Conservation (phyloP, 2,113 vertebrate species). For the Rhegmatorhina hoffmannsi region DNA sequence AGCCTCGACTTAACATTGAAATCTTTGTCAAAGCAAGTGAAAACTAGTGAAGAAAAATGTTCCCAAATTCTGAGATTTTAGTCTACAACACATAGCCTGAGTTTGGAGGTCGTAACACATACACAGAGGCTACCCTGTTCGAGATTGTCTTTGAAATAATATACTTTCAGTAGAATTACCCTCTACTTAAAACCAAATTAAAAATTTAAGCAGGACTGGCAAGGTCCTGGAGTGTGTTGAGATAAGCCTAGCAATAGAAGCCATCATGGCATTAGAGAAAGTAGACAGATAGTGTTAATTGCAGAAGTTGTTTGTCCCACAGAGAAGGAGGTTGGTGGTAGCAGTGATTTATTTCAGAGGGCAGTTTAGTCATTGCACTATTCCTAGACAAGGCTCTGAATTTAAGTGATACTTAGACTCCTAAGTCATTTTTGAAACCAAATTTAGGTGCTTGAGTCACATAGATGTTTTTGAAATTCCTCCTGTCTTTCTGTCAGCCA, state of each 20-base stretch:
- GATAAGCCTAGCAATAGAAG: not conserved
- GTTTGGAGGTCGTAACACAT: not conserved
- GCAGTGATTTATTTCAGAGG: constrained; percentile 30
- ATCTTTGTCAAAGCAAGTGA: not conserved
- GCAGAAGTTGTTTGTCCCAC: not conserved
- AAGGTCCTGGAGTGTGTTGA: not conserved
- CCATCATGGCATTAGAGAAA: not conserved
- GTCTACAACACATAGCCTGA: not conserved
- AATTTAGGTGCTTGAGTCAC: constrained; percentile 32
- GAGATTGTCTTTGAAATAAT: not conserved
- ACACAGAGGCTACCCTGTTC: not conserved
- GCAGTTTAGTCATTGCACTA: constrained; percentile 29
- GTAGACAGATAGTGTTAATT: not conserved
- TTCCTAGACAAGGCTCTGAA: constrained; percentile 33
- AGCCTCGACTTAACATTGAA: not conserved
- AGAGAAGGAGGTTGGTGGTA: not conserved
- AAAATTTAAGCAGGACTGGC: not conserved
- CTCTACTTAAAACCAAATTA: constrained; percentile 12
- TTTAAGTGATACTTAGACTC: not conserved
- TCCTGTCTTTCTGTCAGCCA: constrained; percentile 8
- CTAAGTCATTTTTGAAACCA: constrained; percentile 1
- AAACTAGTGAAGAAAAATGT: not conserved
- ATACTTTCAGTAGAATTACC: not conserved
- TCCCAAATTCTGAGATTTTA: not conserved
- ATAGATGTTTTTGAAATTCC: not conserved